phyloP scores from a whole-genome alignment of 1,140 invertebrate genomes.

The Acromyrmex charruanus region DNA sequence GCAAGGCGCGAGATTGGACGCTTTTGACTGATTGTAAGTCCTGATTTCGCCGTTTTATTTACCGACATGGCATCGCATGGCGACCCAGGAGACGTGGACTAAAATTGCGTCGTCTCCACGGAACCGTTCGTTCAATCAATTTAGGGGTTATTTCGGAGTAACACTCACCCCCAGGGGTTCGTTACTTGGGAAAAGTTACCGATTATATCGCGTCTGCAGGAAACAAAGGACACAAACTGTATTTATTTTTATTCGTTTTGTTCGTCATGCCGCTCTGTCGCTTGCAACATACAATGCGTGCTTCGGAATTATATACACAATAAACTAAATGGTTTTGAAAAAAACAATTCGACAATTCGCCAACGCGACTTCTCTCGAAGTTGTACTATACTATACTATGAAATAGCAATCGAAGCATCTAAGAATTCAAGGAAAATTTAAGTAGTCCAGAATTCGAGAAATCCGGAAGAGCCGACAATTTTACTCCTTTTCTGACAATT shows the following conservation, averaged over 20 bases:
- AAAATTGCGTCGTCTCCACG: constrained; percentile 57
- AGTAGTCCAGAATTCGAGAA: constrained; percentile 2
- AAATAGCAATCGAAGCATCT: background rate
- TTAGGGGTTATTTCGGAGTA: constrained; percentile 47
- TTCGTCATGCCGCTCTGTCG: background rate
- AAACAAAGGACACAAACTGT: constrained; percentile 18
- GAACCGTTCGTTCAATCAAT: constrained; percentile 58
- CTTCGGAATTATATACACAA: background rate
- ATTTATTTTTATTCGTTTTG: constrained; percentile 29
- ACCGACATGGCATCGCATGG: background rate
- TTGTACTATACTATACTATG: background rate
- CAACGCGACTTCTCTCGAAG: background rate
- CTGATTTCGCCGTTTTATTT: constrained; percentile 56
- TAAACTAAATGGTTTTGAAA: background rate
- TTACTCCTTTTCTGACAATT: constrained; percentile 23
- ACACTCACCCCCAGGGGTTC: constrained; percentile 7
- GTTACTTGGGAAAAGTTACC: constrained; percentile 34
- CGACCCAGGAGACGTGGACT: background rate
- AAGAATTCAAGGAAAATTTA: constrained; percentile 6
- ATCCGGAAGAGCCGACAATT: constrained; percentile 22
- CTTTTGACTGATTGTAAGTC: background rate
- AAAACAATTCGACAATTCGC: background rate
- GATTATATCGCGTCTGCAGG: constrained; percentile 29
- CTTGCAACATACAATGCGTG: background rate
- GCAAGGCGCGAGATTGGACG: constrained; percentile 54